Percentiles rank a stretch among this genome's conserved stretches.
Conservation (phyloP, 2,888 invertebrate genomes). For the Agonopterix subpropinquella region DNA sequence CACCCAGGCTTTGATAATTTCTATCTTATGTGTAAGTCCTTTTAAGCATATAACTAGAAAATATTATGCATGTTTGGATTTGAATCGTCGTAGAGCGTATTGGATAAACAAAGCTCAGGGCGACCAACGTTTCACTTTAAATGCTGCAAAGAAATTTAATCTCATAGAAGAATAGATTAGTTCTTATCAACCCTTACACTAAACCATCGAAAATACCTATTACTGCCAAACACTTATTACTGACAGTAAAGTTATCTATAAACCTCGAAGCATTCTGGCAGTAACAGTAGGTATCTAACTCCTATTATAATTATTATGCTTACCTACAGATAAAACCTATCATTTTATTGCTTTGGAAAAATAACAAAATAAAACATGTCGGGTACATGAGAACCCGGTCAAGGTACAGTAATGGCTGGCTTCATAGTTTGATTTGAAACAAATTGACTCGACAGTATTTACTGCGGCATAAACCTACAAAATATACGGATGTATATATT, state of each 20-base stretch:
- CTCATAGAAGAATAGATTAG: constrained; percentile 37
- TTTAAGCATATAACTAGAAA: not conserved
- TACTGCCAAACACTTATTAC: constrained; percentile 50
- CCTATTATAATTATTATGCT: constrained; percentile 62
- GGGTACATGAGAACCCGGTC: constrained; percentile 32
- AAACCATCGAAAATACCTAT: constrained; percentile 36
- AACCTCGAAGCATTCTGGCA: constrained; percentile 46
- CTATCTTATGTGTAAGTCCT: not conserved
- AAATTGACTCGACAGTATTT: constrained; percentile 49
- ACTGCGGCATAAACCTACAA: constrained; percentile 44
- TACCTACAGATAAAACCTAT: constrained; percentile 44
- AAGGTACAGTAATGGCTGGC: constrained; percentile 67
- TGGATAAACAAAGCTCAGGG: constrained; percentile 5
- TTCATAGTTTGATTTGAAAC: constrained; percentile 49
- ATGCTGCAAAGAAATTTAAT: constrained; percentile 62
- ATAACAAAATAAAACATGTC: constrained; percentile 56
- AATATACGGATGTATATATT: constrained; percentile 54
- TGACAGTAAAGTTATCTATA: constrained; percentile 39
- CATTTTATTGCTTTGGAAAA: constrained; percentile 69
- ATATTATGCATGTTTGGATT: not conserved
- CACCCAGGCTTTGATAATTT: constrained; percentile 10
- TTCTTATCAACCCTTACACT: constrained; percentile 22
- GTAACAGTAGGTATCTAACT: constrained; percentile 35
- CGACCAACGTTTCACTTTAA: constrained; percentile 25
- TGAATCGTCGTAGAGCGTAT: not conserved